Evolutionary conservation across 2,888 invertebrate species (phyloP).

Genomic region (Girardia tigrina): DNA sequence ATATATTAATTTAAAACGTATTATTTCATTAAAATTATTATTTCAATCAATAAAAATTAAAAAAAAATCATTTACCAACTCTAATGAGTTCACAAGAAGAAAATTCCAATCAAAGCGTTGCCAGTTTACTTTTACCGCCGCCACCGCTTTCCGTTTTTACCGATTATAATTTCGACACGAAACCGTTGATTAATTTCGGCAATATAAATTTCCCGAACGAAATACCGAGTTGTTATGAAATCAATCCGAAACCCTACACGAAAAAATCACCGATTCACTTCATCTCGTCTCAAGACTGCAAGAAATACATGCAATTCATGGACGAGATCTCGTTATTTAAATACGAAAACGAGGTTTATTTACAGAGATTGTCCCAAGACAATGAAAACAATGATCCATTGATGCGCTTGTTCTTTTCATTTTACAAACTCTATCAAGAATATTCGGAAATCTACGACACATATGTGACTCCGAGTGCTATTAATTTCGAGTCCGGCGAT

Average conservation of each 20-base stretch:
- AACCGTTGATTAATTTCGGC: neutral
- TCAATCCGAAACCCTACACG: neutral
- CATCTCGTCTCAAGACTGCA: neutral
- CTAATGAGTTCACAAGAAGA: neutral
- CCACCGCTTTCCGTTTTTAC: neutral
- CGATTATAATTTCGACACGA: constrained; percentile 4
- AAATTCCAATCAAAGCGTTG: neutral
- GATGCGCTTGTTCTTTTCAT: neutral
- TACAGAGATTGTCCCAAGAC: neutral
- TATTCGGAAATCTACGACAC: neutral
- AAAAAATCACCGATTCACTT: neutral
- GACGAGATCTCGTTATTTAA: neutral
- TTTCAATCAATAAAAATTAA: no score
- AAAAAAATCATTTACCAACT: no score
- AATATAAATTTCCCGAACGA: neutral
- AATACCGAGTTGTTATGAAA: neutral
- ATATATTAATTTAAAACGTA: no score
- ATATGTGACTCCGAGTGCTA: neutral
- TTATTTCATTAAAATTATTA: no score
- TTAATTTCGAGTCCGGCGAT: neutral
- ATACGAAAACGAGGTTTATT: neutral
- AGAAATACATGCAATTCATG: constrained; percentile 5
- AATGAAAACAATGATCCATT: constrained; percentile 18
- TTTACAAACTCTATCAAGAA: constrained; percentile 13
- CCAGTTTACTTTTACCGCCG: constrained; percentile 10